phyloP scores from a whole-genome alignment of 2,113 vertebrate genomes.

The Neofelis nebulosa region DNA sequence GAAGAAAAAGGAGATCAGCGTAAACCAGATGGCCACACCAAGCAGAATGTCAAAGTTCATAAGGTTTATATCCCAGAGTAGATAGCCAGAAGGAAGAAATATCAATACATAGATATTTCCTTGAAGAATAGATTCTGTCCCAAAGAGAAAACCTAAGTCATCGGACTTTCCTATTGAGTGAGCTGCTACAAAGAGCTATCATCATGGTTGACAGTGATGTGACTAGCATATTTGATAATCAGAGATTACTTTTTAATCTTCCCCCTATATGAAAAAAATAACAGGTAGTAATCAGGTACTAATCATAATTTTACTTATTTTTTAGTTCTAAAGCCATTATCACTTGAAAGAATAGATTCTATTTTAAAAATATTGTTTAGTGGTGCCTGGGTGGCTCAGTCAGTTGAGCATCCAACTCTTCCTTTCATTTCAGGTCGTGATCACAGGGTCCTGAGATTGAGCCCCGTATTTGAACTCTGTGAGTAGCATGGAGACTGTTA shows the following conservation, averaged over 20 bases:
- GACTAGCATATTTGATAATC: neutral
- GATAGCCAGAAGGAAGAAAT: neutral
- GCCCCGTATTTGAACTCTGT: no score
- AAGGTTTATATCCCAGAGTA: neutral
- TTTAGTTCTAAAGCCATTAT: neutral
- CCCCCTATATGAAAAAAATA: neutral
- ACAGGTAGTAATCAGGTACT: neutral
- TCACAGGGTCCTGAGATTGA: no score
- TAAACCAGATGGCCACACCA: neutral
- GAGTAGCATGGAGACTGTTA: no score
- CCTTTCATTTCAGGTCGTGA: no score
- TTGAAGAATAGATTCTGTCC: neutral
- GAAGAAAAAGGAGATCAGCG: neutral
- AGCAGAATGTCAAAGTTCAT: neutral
- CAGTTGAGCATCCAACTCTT: no score
- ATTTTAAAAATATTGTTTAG: neutral
- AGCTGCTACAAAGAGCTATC: neutral
- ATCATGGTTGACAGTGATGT: neutral
- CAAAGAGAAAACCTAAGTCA: neutral
- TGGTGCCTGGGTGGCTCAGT: no score
- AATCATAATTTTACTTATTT: neutral
- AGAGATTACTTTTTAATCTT: neutral
- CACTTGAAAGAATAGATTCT: neutral
- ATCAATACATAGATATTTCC: neutral
- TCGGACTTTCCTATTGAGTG: neutral